Evolutionary conservation across 2,113 vertebrate species (phyloP).

Genomic region (Isurus oxyrinchus): DNA sequence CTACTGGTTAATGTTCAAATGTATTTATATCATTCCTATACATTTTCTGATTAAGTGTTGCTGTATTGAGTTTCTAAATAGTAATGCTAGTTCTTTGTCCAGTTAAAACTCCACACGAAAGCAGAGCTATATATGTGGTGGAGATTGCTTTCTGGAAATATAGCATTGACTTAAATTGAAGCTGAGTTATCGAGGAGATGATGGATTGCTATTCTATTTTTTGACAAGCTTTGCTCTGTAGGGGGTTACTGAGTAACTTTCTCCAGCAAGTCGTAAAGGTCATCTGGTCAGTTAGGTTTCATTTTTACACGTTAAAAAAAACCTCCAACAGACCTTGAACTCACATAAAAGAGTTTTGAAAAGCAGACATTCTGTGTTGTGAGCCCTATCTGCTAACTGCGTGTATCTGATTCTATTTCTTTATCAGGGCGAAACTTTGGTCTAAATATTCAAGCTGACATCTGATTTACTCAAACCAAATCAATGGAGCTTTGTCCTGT

Average conservation of each 20-base stretch:
- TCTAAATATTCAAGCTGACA: background rate
- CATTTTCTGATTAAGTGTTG: background rate
- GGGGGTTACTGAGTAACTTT: slow-evolving; percentile 3
- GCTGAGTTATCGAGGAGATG: background rate
- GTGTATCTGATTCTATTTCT: background rate
- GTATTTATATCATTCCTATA: background rate
- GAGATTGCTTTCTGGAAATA: background rate
- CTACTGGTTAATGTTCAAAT: background rate
- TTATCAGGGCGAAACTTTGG: background rate
- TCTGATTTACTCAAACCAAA: background rate
- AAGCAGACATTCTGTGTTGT: background rate
- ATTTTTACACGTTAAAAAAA: slow-evolving; percentile 1
- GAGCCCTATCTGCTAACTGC: background rate
- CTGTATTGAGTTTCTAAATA: background rate
- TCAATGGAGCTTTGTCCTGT: background rate
- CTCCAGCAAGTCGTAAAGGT: slow-evolving; percentile 3
- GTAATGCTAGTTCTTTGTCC: background rate
- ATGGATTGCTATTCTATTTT: slow-evolving; percentile 26
- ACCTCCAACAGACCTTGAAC: background rate
- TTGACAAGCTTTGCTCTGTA: slow-evolving; percentile 13
- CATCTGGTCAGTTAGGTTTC: slow-evolving; percentile 31
- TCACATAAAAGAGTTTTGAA: slow-evolving; percentile 5
- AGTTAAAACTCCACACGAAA: background rate
- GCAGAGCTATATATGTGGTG: background rate
- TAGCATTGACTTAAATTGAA: slow-evolving; percentile 4